Evolutionary conservation across 1,140 invertebrate genomes (phyloP), one percentile per base, ranked within the genome.

Genomic region (Caenorhabditis briggsae): DNA sequence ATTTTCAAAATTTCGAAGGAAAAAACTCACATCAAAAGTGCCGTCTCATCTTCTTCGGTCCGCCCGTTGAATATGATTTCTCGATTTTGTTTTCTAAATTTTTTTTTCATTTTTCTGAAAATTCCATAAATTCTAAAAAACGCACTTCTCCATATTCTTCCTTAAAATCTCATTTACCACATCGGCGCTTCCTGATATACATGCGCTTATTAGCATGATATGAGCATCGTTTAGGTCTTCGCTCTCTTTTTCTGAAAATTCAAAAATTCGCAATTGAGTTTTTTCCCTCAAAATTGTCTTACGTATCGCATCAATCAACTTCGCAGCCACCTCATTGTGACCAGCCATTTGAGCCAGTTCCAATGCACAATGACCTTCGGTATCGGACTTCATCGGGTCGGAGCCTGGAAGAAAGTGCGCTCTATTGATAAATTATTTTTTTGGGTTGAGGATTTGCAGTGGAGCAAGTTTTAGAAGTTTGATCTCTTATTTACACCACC

Each of bases 341-440:
- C 95, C 94, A 50, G 94, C 94, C 89, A 95, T 95, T 89, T 96
- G 95, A 0, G 96, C 96, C 41, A 97, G 95, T 86, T 94, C 94
- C 2, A 93, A 23, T n/a, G 85, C 85, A 58, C 85, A 86, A 41
- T 86, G 85, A 0, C 85, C 85, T 20, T 70, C 61, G 8, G 61
- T 74, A 43, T 86, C 85, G 9, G 70, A 78, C 12, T 78, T 78
- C 70, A 78, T 78, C 23, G 70, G 70, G 11, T 78, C 70, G 20
- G 70, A 78, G 16, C 46, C 85, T 74, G 33, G 33, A 41, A 48
- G 48, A 33, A 78, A 41, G 78, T 70, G 33, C 3, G 33, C 33
- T 33, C 33, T 33, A 33, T 33, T 33, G 33, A 33, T 33, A 33
- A 33, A 33, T 33, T n/a, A n/a, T 33, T 33, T 33, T 33, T 33